Base-by-base conservation (phyloP, 37 sponge, comb jelly and placozoan genomes). In the Crambe crambe region DNA sequence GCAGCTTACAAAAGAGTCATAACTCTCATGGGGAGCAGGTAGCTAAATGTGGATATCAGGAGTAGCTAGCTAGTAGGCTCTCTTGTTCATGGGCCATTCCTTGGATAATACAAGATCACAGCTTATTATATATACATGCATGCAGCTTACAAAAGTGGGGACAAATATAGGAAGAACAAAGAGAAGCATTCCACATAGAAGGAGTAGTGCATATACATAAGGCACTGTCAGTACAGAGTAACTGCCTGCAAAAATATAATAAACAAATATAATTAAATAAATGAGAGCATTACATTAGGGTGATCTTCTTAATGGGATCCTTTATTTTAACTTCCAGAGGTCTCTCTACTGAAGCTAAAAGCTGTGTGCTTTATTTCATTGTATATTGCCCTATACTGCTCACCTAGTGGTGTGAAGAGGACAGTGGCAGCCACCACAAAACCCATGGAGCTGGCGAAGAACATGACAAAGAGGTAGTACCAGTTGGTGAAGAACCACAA, bases 351-450 rank as follows among this genome's bases (percentile, higher is more conserved):
- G 54, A 51, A 51, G 15, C 54, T 18, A 18, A 51, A 15, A 51
- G 15, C 9, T 51, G 54, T 51, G 54, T 51, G 15, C 54, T n/a
- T n/a, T n/a, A 51, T n/a, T n/a, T n/a, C 25, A 9, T 25, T 60
- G 25, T 60, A 60, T n/a, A 60, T 60, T 6, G 61, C 17, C 25
- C 23, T 60, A 22, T 20, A 22, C 26, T 26, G 27, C 59, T 56
- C 47, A 87, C 88, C 88, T 32, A 87, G 21, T 10, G 88, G 88
- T 22, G 88, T 80, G 57, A 27, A 87, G 17, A 87, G 72, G 31
- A 87, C 22, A 41, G 67, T 63, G 29, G 75, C 56, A 10, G 64
- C 61, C 39, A 87, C 15, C 2, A 77, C 20, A 62, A 76, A 77
- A 22, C 66, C 68, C 76, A 81, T 81, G 61, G 42, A 26, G 34